phyloP scores from a whole-genome alignment of 2,888 invertebrate species.

The Diarsia dahlii region DNA sequence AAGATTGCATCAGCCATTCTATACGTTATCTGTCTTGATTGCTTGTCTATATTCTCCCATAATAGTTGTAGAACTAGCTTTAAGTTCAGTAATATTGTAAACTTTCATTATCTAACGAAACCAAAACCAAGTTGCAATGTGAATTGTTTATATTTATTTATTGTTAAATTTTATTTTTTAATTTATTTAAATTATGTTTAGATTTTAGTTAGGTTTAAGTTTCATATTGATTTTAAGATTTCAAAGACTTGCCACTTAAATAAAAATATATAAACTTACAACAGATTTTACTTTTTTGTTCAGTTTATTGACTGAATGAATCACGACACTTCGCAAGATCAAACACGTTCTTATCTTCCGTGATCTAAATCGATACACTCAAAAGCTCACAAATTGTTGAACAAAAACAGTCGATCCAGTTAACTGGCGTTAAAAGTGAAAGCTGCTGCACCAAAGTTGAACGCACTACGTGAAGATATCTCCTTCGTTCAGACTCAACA shows the following conservation, averaged over 20 bases:
- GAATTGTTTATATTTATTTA: constrained; percentile 70
- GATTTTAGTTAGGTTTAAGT: constrained; percentile 57
- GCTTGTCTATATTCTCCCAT: constrained; percentile 42
- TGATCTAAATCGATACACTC: neutral
- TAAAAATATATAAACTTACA: constrained; percentile 44
- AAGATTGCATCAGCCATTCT: constrained; percentile 55
- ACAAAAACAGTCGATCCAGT: constrained; percentile 59
- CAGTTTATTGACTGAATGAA: neutral
- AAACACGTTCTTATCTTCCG: neutral
- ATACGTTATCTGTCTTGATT: constrained; percentile 48
- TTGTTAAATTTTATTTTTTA: constrained; percentile 73
- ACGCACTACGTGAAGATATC: constrained; percentile 73
- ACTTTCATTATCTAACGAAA: constrained; percentile 73
- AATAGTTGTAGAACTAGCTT: constrained; percentile 30
- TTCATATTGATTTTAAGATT: constrained; percentile 58
- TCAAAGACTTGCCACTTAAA: constrained; percentile 78
- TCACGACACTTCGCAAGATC: neutral
- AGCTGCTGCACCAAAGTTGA: constrained; percentile 78
- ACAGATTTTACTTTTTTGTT: neutral
- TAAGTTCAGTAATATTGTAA: constrained; percentile 50
- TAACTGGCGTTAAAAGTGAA: constrained; percentile 81
- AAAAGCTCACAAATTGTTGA: constrained; percentile 28
- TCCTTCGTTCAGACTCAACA: constrained; percentile 71
- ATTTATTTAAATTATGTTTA: constrained; percentile 67
- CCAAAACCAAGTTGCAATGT: constrained; percentile 85